Evolutionary conservation across 2,113 vertebrate species (phyloP), one percentile per base, ranked within the genome.

Genomic region (Labrus mixtus): DNA sequence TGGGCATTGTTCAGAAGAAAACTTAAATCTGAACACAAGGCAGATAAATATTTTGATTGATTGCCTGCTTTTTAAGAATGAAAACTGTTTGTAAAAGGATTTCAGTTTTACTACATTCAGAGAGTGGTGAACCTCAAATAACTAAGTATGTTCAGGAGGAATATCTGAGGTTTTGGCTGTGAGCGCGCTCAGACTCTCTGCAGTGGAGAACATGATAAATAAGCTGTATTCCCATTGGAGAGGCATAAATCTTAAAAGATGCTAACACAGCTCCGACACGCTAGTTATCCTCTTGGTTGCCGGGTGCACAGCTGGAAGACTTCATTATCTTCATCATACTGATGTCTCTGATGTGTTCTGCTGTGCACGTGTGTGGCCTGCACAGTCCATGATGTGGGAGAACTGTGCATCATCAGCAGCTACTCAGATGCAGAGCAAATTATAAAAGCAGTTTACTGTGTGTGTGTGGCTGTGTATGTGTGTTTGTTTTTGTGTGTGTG

Each of bases 281-380:
- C 29, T 55, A 53, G 22, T 64, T 57, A 50, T n/a, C 73, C 51
- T 88, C 77, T 92, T 92, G 84, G 78, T 56, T 67, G 63, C 87
- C 82, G 79, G 88, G 80, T 84, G 78, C 48, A 29, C 15, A 1
- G 48, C 15, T 22, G 16, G 62, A 63, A 43, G 45, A 68, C 59
- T 65, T 59, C 73, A n/a, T n/a, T 70, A 53, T 66, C 66, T 64
- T 59, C 77, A n/a, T 20, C 72, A 51, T 64, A 63, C 16, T 6
- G 2, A 36, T 57, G 22, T 69, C 58, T 92, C 72, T 90, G 72
- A 83, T 87, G 82, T 90, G 76, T 66, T 51, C 72, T 58, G 73
- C 73, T 60, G 74, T 65, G 83, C 80, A 82, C 36, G 63, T 90
- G 85, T 85, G 79, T 74, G 67, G 79, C 67, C 72, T 20, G 8